Percentiles rank a stretch among this genome's conserved stretches.
These are phyloP conservation scores for Mola mola DNA, from an alignment of 2,113 vertebrate genomes.

Conservation along the genomic window DNA sequence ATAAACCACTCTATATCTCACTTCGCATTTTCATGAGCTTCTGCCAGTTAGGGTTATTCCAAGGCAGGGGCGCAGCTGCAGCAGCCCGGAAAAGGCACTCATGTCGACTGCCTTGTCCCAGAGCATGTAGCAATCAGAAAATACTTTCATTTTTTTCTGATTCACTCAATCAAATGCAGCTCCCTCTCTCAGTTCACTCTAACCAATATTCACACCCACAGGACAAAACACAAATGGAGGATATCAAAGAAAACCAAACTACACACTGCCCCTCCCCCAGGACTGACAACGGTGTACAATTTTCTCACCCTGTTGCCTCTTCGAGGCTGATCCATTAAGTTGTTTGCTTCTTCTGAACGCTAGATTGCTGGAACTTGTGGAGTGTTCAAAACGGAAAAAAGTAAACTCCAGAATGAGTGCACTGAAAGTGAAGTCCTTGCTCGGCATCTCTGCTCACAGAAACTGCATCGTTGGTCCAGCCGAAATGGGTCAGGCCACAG, in stretches of 20 bases:
- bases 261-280: conserved; percentile 8
- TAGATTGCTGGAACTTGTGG: not conserved
- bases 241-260: conserved; percentile 5
- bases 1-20: too few species aligned
- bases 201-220: conserved; percentile 6
- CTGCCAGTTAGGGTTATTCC: too few species aligned
- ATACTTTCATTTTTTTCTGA: too few species aligned
- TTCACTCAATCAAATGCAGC: too few species aligned
- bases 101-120: too few species aligned
- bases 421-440: conserved; percentile 25
- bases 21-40: too few species aligned
- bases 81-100: too few species aligned
- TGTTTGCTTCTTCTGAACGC: conserved; percentile 2
- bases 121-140: too few species aligned
- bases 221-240: conserved; percentile 10
- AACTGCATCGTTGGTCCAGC: conserved; percentile 33
- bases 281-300: not conserved
- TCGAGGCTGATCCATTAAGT: conserved; percentile 10
- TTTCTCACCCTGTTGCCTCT: conserved; percentile 3
- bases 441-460: conserved; percentile 21
- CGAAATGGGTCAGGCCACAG: conserved; percentile 15
- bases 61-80: too few species aligned
- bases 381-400: conserved; percentile 22
- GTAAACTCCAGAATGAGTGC: conserved; percentile 38
- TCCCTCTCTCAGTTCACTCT: too few species aligned